Percentiles rank a stretch among this genome's conserved stretches.
phyloP scores from a whole-genome alignment of 2,888 invertebrate genomes.

The Heliconius charithonia region DNA sequence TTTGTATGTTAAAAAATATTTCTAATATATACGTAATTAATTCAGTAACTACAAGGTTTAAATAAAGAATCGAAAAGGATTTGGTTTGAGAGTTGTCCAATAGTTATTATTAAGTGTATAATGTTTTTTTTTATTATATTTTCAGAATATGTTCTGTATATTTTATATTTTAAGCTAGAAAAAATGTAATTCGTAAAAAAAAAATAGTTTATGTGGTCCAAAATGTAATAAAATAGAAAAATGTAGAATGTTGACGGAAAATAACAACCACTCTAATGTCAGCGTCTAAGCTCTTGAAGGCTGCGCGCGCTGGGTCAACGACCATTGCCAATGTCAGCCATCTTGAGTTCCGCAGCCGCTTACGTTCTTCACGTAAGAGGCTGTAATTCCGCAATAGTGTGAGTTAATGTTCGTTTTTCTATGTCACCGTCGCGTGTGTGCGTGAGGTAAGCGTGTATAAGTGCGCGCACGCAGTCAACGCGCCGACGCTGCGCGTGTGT shows the following conservation, averaged over 20 bases:
- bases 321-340: conserved; percentile 85
- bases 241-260: conserved; percentile 70
- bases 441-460: conserved; percentile 66
- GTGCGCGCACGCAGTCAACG: conserved; percentile 50
- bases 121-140: background rate
- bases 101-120: background rate
- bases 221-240: conserved; percentile 46
- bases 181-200: background rate
- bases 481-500: conserved; percentile 50
- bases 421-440: conserved; percentile 63
- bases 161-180: background rate
- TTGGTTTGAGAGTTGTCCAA: background rate
- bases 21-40: background rate
- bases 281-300: conserved; percentile 80
- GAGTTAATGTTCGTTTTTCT: conserved; percentile 81
- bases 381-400: conserved; percentile 77
- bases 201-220: conserved; percentile 28
- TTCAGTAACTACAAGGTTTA: no score
- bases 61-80: no score
- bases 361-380: conserved; percentile 83
- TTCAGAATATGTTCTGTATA: background rate
- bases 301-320: conserved; percentile 77
- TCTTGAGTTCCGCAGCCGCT: conserved; percentile 83
- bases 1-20: background rate
- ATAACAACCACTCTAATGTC: conserved; percentile 81